Evolutionary conservation across 1,140 invertebrate species (phyloP).

Genomic region (Helicoverpa zea): DNA sequence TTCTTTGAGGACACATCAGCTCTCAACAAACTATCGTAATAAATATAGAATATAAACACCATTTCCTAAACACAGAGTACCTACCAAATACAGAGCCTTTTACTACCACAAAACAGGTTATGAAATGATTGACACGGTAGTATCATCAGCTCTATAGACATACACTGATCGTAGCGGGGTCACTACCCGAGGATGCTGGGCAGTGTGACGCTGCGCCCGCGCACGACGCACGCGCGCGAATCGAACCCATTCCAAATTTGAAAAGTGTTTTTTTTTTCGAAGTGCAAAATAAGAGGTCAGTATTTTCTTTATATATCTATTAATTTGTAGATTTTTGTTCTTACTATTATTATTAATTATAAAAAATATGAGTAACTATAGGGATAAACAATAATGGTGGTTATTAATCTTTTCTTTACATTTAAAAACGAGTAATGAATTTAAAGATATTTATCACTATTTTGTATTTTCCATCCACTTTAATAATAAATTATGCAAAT

Average conservation of each 20-base stretch:
- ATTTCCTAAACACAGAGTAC: background rate
- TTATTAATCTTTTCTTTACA: too few relatives aligned
- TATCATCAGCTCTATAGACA: conserved; percentile 21
- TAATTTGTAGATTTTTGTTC: background rate
- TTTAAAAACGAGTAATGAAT: too few relatives aligned
- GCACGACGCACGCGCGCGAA: conserved; percentile 38
- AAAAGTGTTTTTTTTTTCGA: conserved; percentile 9
- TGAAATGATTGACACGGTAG: background rate
- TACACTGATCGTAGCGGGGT: conserved; percentile 45
- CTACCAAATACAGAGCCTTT: background rate
- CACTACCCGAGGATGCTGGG: conserved; percentile 38
- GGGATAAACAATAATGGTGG: too few relatives aligned
- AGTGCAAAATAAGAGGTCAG: conserved; percentile 10
- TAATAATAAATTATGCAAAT: background rate
- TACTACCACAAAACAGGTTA: background rate
- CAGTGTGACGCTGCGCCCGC: conserved; percentile 27
- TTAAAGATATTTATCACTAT: too few relatives aligned
- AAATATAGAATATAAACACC: background rate
- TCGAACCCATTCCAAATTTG: background rate
- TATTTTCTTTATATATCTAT: background rate
- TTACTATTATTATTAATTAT: background rate
- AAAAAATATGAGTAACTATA: too few relatives aligned
- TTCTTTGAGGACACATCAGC: background rate
- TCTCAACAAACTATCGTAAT: background rate
- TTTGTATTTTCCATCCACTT: too few relatives aligned